Evolutionary conservation across 2,113 vertebrate species (phyloP), one percentile per base, ranked within the genome.

Genomic region (Mesoclemmys tuberculata): DNA sequence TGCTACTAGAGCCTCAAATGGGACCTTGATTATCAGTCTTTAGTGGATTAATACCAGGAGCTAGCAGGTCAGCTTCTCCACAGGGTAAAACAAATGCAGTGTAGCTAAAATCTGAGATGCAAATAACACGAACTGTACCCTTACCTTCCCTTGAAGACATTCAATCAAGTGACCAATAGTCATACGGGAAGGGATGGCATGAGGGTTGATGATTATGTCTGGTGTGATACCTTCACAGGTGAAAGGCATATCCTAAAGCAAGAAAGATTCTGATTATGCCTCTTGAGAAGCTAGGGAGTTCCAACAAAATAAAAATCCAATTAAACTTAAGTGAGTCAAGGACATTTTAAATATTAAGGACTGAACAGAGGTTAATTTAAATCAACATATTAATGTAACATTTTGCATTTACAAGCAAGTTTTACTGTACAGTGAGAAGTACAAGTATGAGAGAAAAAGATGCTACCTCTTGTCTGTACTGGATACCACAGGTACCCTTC

Each of bases 81-180:
- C 4, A 46, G 12, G 18, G 13, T 6, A n/a, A 11, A 10, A 2
- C 21, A 80, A 82, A 18, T 81, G 86, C n/a, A 48, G 84, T 8
- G 81, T 35, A 19, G 24, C 12, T 19, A 52, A 52, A 52, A 52
- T 52, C 14, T 52, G 13, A 52, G 51, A 52, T 13, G 51, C 51
- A 52, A 52, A 16, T 16, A 52, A 56, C 14, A 31, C 8, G 8
- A 35, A 85, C 52, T 58, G 75, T 41, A 8, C 41, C 81, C 95
- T 96, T 97, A 99, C 99, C 99, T 99, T 99, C n/a, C 99, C 99
- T 98, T 99, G 99, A 93, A 99, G 98, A 97, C 99, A 99, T 97
- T 99, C 99, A 89, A 99, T 99, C 98, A 99, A 98, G 98, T 99
- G 99, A 96, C 99, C 99, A 84, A 99, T 99, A 46, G 99, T 99